Evolutionary conservation across 1,140 invertebrate genomes (phyloP).

Genomic region (Pseudomyrmex gracilis): DNA sequence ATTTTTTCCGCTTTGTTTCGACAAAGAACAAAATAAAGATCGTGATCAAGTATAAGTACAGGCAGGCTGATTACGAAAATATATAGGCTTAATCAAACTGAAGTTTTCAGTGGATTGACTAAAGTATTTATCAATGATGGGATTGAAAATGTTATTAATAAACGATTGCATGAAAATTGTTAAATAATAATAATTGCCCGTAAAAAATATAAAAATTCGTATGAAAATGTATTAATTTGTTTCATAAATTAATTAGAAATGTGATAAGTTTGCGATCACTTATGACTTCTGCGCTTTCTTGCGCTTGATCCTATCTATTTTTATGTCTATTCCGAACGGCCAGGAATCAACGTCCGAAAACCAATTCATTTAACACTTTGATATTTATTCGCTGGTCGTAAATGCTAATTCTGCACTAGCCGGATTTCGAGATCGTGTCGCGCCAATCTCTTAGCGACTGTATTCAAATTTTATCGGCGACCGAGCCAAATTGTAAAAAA

Average conservation of each 20-base stretch:
- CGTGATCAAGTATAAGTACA: no score
- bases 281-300: not conserved
- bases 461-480: conserved; percentile 40
- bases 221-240: conserved; percentile 9
- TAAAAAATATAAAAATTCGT: no score
- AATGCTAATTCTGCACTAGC: conserved; percentile 45
- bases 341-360: conserved; percentile 9
- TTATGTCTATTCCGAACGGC: conserved; percentile 11
- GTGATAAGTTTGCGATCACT: conserved; percentile 17
- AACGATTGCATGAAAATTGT: no score
- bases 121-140: no score
- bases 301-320: conserved; percentile 18
- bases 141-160: no score
- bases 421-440: conserved; percentile 10
- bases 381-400: conserved; percentile 33
- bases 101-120: no score
- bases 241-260: not conserved
- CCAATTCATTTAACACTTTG: conserved; percentile 18
- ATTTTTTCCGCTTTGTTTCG: not conserved
- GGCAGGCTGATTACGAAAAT: no score
- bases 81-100: no score
- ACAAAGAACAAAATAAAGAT: not conserved
- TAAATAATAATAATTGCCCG: not conserved
- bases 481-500: conserved; percentile 49
- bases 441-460: conserved; percentile 8